Conservation (phyloP, 2,113 vertebrate genomes). For the Salvelinus sp. region DNA sequence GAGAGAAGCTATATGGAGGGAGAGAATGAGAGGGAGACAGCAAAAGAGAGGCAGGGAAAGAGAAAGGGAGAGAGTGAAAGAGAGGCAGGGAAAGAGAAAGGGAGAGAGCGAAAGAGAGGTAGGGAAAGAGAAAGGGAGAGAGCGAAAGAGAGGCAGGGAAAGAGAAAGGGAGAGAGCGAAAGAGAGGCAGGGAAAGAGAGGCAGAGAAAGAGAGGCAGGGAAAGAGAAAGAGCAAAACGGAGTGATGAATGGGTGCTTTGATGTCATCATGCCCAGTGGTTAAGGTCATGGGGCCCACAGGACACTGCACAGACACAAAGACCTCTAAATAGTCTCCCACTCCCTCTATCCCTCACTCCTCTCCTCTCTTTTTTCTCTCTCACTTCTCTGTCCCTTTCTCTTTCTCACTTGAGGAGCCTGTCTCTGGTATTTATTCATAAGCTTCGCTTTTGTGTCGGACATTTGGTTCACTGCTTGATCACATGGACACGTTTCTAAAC, state of each 20-base stretch:
- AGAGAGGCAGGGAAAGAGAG: background rate
- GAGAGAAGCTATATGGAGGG: no score
- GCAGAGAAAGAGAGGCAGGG: no score
- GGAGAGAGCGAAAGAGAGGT: no score
- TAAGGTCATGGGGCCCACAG: conserved; percentile 2
- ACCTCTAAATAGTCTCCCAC: background rate
- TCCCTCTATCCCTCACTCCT: background rate
- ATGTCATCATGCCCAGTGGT: conserved; percentile 37
- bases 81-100: no score
- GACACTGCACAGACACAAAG: conserved; percentile 25
- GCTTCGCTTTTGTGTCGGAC: no score
- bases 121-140: background rate
- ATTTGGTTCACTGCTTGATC: no score
- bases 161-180: background rate
- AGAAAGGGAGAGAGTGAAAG: no score
- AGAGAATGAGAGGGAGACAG: no score
- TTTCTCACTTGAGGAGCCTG: no score
- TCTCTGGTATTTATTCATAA: no score
- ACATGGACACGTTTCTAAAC: no score
- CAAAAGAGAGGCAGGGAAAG: no score
- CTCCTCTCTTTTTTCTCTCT: background rate
- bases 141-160: background rate
- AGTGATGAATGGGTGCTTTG: conserved; percentile 30
- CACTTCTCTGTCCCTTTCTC: background rate
- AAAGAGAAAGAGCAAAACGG: background rate